These are phyloP conservation scores for Euzophera pinguis DNA, from an alignment of 2,888 invertebrate species.

Conservation along the genomic window DNA sequence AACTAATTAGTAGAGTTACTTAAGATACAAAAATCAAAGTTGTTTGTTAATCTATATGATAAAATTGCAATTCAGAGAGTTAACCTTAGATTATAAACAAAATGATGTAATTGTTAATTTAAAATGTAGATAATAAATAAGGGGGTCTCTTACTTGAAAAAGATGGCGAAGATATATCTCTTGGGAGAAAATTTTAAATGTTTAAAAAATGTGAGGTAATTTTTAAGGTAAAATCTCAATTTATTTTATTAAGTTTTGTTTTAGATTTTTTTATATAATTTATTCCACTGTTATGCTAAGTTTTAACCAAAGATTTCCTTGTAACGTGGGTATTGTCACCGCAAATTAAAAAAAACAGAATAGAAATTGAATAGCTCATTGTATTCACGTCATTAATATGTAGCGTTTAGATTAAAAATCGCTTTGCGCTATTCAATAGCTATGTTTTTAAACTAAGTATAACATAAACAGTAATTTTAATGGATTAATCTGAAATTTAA, in stretches of 20 bases:
- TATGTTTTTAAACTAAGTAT: slow-evolving; percentile 47
- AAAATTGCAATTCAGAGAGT: slow-evolving; percentile 78
- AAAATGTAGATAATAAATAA: slow-evolving; percentile 54
- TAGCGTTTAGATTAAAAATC: slow-evolving; percentile 27
- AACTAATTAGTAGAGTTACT: slow-evolving; percentile 61
- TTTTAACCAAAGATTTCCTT: slow-evolving; percentile 42
- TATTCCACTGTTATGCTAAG: slow-evolving; percentile 43
- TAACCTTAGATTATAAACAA: slow-evolving; percentile 65
- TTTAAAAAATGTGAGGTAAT: slow-evolving; percentile 22
- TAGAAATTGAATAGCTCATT: slow-evolving; percentile 20
- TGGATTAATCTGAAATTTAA: slow-evolving; percentile 71
- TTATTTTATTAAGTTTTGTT: slow-evolving; percentile 33
- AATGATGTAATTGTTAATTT: slow-evolving; percentile 58
- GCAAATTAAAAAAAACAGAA: slow-evolving; percentile 12
- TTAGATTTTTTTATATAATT: slow-evolving; percentile 38
- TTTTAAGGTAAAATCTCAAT: slow-evolving; percentile 29
- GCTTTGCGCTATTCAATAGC: slow-evolving; percentile 31
- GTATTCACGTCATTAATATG: slow-evolving; percentile 30
- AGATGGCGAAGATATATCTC: slow-evolving; percentile 51
- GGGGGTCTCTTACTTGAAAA: slow-evolving; percentile 29
- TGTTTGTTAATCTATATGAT: slow-evolving; percentile 76
- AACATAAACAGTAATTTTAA: slow-evolving; percentile 65
- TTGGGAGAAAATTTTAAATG: slow-evolving; percentile 18
- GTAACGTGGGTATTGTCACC: slow-evolving; percentile 27
- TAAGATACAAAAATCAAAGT: slow-evolving; percentile 64